Evolutionary conservation across 1,140 invertebrate genomes (phyloP).

Genomic region (Rhizoglyphus robini): DNA sequence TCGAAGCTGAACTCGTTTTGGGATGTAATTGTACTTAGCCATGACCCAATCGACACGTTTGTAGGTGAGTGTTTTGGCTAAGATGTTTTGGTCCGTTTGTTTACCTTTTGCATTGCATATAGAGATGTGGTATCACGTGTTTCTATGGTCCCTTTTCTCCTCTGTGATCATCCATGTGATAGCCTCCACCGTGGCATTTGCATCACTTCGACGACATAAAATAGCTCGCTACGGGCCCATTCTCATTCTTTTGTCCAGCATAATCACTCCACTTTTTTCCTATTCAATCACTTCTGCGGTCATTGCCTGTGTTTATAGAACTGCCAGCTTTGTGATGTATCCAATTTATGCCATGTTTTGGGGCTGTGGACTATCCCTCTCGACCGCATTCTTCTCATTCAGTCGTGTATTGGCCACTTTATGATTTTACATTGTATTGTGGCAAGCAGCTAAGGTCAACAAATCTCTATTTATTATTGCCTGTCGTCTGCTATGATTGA

Average conservation of each 20-base stretch:
- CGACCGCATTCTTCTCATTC: slow-evolving; percentile 73
- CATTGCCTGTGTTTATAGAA: slow-evolving; percentile 81
- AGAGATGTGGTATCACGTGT: slow-evolving; percentile 93
- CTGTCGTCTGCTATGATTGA: background rate
- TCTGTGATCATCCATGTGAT: slow-evolving; percentile 79
- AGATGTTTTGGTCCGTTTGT: background rate
- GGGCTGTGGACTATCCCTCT: slow-evolving; percentile 81
- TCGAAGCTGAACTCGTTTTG: slow-evolving; percentile 32
- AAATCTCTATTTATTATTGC: background rate
- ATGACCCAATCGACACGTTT: slow-evolving; percentile 36
- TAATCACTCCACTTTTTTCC: slow-evolving; percentile 58
- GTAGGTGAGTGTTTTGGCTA: slow-evolving; percentile 29
- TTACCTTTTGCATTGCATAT: slow-evolving; percentile 31
- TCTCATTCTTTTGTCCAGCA: slow-evolving; percentile 69
- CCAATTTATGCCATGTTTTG: slow-evolving; percentile 78
- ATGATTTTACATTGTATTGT: too few relatives aligned
- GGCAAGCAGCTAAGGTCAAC: background rate
- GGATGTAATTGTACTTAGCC: slow-evolving; percentile 34
- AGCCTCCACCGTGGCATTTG: slow-evolving; percentile 75
- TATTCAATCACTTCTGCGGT: slow-evolving; percentile 8
- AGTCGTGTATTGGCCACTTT: slow-evolving; percentile 81
- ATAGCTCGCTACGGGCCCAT: slow-evolving; percentile 76
- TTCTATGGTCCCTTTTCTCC: slow-evolving; percentile 82
- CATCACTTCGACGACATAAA: slow-evolving; percentile 75
- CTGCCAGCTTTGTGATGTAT: slow-evolving; percentile 70